Conservation (phyloP, 2,888 invertebrate genomes). For the Morpho achilles region DNA sequence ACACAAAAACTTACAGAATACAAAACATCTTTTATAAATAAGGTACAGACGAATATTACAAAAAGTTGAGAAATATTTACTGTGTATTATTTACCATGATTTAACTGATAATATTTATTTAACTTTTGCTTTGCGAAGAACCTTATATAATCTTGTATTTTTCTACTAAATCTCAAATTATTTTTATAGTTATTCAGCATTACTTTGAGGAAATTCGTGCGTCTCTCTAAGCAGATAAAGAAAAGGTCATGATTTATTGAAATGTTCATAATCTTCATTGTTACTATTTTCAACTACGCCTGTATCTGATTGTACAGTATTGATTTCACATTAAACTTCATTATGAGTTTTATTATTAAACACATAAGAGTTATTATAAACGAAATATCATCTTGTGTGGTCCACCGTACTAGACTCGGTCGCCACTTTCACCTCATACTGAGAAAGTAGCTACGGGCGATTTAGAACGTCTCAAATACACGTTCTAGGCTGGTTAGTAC, state of each 20-base stretch:
- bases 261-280: constrained; percentile 30
- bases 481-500: constrained; percentile 18
- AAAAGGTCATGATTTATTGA: constrained; percentile 39
- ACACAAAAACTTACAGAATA: too few species aligned
- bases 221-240: constrained; percentile 5
- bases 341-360: constrained; percentile 6
- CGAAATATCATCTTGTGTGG: constrained; percentile 12
- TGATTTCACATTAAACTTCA: constrained; percentile 35
- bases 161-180: neutral
- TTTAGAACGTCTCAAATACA: constrained; percentile 55
- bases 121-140: neutral
- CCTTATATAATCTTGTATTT: neutral
- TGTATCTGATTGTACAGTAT: constrained; percentile 61
- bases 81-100: too few species aligned
- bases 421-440: constrained; percentile 68
- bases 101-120: too few species aligned
- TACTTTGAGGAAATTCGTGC: constrained; percentile 1
- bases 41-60: too few species aligned
- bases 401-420: constrained; percentile 34
- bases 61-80: too few species aligned
- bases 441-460: constrained; percentile 64
- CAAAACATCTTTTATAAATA: too few species aligned
- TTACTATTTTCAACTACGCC: constrained; percentile 46
- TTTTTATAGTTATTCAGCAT: constrained; percentile 1
- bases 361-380: constrained; percentile 14